Percentiles rank a stretch among this genome's conserved stretches.
Conservation (phyloP, 2,113 vertebrate genomes). For the Arenaria interpres region DNA sequence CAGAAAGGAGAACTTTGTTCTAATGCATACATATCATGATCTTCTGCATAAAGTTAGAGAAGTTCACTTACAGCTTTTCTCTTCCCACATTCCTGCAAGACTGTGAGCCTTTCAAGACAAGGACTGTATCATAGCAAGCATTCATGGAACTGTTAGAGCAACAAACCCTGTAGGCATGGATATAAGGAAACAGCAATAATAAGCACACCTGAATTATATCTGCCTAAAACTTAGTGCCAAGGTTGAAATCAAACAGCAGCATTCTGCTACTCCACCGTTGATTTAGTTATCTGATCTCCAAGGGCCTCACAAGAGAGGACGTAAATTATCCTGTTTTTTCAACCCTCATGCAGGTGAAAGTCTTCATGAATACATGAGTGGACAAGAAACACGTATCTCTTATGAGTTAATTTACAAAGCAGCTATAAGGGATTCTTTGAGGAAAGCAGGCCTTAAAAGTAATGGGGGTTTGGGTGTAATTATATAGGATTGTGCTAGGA, state of each 20-base stretch:
- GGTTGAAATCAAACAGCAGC: not conserved
- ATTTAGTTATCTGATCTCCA: not conserved
- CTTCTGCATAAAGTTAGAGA: not conserved
- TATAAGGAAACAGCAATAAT: not conserved
- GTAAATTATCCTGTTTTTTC: not conserved
- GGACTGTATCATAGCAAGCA: not conserved
- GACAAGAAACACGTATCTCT: not conserved
- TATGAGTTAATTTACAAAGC: not conserved
- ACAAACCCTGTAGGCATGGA: not conserved
- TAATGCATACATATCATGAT: not conserved
- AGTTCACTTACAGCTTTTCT: not conserved
- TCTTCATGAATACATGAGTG: not conserved
- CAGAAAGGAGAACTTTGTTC: not conserved
- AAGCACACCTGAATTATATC: not conserved
- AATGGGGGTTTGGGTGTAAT: not conserved
- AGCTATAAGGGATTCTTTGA: not conserved
- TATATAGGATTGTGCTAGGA: not conserved
- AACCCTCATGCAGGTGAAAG: not conserved
- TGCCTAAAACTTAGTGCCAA: not conserved
- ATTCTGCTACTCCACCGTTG: not conserved
- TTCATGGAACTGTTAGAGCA: not conserved
- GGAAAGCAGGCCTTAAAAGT: not conserved
- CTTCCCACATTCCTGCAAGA: not conserved
- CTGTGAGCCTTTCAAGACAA: not conserved
- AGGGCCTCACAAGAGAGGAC: not conserved